A percentile compares a stretch with the other conserved stretches of the same genome.
These are phyloP conservation scores for Nothoprocta pentlandii DNA, from an alignment of 2,113 vertebrate genomes.

Conservation along the genomic window DNA sequence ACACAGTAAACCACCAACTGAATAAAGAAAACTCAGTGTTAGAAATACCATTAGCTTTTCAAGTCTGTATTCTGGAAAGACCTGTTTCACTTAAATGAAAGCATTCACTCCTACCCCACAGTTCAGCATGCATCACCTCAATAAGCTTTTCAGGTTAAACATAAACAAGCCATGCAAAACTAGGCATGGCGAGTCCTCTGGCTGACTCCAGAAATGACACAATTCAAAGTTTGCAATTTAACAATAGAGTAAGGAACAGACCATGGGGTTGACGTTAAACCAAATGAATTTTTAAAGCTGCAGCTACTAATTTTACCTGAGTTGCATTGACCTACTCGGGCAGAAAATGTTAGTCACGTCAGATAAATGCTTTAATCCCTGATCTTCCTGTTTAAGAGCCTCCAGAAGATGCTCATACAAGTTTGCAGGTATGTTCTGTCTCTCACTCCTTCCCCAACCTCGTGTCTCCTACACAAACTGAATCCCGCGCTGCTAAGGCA, in stretches of 20 bases:
- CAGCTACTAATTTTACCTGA: slow-evolving; percentile 62
- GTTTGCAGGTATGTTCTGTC: slow-evolving; percentile 4
- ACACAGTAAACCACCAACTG: neutral
- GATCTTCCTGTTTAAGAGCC: neutral
- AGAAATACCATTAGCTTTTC: neutral
- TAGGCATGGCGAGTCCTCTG: slow-evolving; percentile 10
- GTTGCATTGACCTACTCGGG: slow-evolving; percentile 66
- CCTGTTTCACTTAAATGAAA: neutral
- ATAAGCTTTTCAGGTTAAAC: neutral
- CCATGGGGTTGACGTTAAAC: slow-evolving; percentile 4
- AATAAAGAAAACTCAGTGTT: neutral
- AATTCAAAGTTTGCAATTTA: neutral
- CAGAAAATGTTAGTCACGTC: slow-evolving; percentile 59
- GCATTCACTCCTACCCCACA: neutral
- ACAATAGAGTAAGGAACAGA: slow-evolving; percentile 51
- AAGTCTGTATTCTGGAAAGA: neutral
- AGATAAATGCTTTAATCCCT: slow-evolving; percentile 30
- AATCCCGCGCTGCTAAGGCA: neutral
- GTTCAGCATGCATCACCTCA: neutral
- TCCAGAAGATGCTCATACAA: slow-evolving; percentile 1
- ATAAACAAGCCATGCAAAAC: neutral
- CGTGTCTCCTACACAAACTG: neutral
- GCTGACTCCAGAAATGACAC: neutral
- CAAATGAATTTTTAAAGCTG: slow-evolving; percentile 57
- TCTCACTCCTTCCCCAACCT: neutral